Evolutionary conservation across 2,113 vertebrate genomes (phyloP).

Genomic region (Plestiodon gilberti): DNA sequence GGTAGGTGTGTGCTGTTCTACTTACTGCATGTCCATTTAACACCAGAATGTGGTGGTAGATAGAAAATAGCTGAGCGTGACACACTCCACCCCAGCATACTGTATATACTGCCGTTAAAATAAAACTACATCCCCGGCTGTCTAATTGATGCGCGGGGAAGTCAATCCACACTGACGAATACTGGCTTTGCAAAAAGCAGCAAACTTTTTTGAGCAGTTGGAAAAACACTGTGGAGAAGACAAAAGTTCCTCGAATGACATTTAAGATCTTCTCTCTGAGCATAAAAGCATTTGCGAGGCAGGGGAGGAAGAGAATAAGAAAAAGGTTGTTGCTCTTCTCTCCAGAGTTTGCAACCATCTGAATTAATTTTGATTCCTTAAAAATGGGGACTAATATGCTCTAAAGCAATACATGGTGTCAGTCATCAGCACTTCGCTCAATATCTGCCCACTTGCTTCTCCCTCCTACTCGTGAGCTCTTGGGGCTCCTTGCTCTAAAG

Average conservation of each 20-base stretch:
- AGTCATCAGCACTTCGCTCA: slow-evolving; percentile 66
- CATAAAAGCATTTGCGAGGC: slow-evolving; percentile 34
- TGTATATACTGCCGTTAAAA: slow-evolving; percentile 63
- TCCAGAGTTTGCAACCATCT: slow-evolving; percentile 48
- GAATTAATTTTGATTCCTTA: slow-evolving; percentile 67
- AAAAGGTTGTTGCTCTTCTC: slow-evolving; percentile 50
- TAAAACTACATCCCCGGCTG: slow-evolving; percentile 40
- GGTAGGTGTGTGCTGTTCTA: slow-evolving; percentile 63
- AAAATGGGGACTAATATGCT: slow-evolving; percentile 64
- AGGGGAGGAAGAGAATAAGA: slow-evolving; percentile 30
- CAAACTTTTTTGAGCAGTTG: slow-evolving; percentile 48
- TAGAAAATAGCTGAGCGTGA: slow-evolving; percentile 62
- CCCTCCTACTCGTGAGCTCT: slow-evolving; percentile 48
- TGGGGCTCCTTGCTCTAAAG: slow-evolving; percentile 44
- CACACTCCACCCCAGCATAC: slow-evolving; percentile 61
- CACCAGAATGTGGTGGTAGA: slow-evolving; percentile 56
- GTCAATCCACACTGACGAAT: slow-evolving; percentile 30
- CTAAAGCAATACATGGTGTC: slow-evolving; percentile 57
- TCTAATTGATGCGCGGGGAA: slow-evolving; percentile 31
- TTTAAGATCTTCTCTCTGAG: slow-evolving; percentile 58
- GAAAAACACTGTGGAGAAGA: slow-evolving; percentile 33
- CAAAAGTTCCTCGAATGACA: slow-evolving; percentile 39
- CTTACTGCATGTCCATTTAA: slow-evolving; percentile 56
- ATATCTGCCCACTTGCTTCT: slow-evolving; percentile 55
- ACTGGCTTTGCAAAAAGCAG: slow-evolving; percentile 41